phyloP scores from a whole-genome alignment of 2,113 vertebrate species.

The Mobula hypostoma region DNA sequence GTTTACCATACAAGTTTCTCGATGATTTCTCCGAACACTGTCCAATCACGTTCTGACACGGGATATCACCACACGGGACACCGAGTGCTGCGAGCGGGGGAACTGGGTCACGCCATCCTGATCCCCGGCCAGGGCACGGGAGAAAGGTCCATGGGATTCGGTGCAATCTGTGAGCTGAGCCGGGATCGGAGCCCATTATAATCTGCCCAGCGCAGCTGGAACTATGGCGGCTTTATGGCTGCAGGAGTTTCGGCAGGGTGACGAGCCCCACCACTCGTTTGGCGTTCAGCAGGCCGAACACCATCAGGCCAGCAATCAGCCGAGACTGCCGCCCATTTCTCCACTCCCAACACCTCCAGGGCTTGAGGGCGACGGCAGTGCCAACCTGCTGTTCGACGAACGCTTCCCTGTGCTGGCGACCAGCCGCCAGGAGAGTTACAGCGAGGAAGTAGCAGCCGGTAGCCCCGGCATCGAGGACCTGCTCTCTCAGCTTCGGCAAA shows the following conservation, averaged over 20 bases:
- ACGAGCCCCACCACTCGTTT: not conserved
- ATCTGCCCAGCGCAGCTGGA: not conserved
- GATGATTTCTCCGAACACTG: too few species aligned
- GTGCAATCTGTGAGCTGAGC: constrained; percentile 34
- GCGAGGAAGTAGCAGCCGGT: not conserved
- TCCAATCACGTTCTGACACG: too few species aligned
- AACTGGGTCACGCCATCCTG: constrained; percentile 67
- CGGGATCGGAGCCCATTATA: constrained; percentile 11
- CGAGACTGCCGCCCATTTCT: not conserved
- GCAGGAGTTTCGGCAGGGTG: not conserved
- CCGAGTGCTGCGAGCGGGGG: constrained; percentile 64
- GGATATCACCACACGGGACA: constrained; percentile 9
- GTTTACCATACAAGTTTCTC: too few species aligned
- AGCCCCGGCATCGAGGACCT: constrained; percentile 52
- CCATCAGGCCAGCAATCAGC: not conserved
- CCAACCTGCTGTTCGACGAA: not conserved
- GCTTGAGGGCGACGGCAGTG: not conserved
- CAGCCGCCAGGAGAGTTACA: not conserved
- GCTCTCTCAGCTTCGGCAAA: constrained; percentile 79
- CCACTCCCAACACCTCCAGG: not conserved
- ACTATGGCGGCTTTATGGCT: constrained; percentile 19
- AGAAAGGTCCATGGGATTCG: constrained; percentile 51
- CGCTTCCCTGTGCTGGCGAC: not conserved
- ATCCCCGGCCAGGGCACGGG: constrained; percentile 61
- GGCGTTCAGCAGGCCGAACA: not conserved